Conservation (phyloP, 2,113 vertebrate species). For the Gyps fulvus region DNA sequence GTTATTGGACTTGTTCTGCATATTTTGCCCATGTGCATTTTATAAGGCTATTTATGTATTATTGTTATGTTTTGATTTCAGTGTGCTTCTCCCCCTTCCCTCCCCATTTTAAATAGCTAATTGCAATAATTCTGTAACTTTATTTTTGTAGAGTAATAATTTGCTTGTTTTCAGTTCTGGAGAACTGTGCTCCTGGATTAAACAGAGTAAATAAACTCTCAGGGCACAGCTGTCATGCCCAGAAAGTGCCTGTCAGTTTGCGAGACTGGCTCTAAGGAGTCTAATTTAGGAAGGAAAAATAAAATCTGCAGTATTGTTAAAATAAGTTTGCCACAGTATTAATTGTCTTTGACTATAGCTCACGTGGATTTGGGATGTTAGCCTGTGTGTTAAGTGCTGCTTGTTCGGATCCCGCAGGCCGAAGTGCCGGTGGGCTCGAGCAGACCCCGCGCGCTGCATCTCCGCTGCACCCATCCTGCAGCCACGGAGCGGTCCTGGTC, state of each 20-base stretch:
- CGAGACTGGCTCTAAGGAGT: not conserved
- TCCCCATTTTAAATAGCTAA: not conserved
- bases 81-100: fast-evolving
- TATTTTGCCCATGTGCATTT: not conserved
- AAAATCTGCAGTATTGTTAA: not conserved
- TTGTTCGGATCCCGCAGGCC: not conserved
- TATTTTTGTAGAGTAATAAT: not conserved
- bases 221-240: not conserved
- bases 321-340: not conserved
- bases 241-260: not conserved
- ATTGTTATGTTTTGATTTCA: not conserved
- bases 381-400: not conserved
- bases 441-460: not conserved
- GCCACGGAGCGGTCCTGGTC: not conserved
- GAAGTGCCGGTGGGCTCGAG: not conserved
- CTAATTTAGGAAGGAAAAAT: not conserved
- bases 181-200: not conserved
- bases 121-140: not conserved
- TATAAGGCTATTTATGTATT: not conserved
- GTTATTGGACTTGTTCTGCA: not conserved
- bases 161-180: not conserved
- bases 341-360: not conserved
- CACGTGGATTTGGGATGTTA: no score
- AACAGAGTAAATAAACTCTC: not conserved
- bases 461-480: not conserved